Conservation (phyloP, 1,140 invertebrate genomes). For the Diachasma alloeum region DNA sequence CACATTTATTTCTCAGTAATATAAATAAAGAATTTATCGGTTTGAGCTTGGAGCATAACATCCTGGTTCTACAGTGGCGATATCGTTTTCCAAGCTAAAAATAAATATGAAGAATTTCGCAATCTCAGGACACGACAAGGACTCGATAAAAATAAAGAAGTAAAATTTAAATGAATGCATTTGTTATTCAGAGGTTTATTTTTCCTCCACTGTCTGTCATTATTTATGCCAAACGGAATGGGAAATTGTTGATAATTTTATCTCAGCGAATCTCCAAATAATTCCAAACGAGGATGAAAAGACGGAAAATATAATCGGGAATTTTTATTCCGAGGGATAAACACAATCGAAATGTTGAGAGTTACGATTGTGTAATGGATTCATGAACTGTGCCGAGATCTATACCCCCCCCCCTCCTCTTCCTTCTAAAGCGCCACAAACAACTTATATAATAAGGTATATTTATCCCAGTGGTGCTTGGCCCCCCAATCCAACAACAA, state of each 20-base stretch:
- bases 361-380: neutral
- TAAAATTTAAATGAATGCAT: neutral
- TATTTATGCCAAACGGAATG: neutral
- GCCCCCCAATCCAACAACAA: neutral
- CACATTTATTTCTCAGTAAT: neutral
- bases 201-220: neutral
- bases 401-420: neutral
- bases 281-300: neutral
- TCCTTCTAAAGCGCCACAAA: conserved; percentile 31
- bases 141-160: neutral
- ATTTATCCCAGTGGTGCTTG: conserved; percentile 40
- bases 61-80: neutral
- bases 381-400: neutral
- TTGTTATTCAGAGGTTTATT: neutral
- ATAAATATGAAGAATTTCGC: neutral
- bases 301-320: neutral
- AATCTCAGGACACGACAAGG: conserved; percentile 5
- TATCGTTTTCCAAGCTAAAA: neutral
- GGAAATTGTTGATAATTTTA: neutral
- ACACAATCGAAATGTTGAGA: neutral
- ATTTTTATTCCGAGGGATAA: no score
- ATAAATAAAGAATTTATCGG: conserved; percentile 7
- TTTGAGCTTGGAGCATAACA: neutral
- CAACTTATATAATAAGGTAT: conserved; percentile 51
- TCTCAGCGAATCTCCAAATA: neutral